Conservation (phyloP, 1,140 invertebrate species). For the Vanessa tameamea region DNA sequence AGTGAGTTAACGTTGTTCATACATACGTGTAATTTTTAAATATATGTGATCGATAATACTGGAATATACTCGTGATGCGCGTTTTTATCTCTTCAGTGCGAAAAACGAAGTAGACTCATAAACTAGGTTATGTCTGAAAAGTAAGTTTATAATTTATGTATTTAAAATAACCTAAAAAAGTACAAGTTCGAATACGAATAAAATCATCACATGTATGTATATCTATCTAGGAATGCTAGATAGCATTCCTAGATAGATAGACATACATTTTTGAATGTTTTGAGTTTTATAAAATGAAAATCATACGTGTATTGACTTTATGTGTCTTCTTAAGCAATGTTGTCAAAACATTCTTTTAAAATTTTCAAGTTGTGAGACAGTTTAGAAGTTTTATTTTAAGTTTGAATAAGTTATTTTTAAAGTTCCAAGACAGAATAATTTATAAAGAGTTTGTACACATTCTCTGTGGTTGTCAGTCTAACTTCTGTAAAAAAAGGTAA, state of each 20-base stretch:
- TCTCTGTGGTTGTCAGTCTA: constrained; percentile 4
- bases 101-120: neutral
- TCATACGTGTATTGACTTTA: too few species aligned
- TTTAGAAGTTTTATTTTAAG: constrained; percentile 16
- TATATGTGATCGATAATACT: neutral
- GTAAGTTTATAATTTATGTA: constrained; percentile 5
- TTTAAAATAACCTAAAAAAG: too few species aligned
- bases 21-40: neutral
- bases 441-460: constrained; percentile 16
- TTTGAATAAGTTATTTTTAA: constrained; percentile 19
- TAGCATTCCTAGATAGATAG: too few species aligned
- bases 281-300: too few species aligned
- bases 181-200: too few species aligned
- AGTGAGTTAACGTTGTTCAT: neutral
- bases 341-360: neutral
- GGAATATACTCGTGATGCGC: neutral
- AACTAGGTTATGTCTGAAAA: constrained; percentile 23
- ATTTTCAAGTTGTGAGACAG: constrained; percentile 15
- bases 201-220: too few species aligned
- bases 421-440: constrained; percentile 18
- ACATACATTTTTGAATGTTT: too few species aligned
- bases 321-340: too few species aligned
- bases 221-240: too few species aligned
- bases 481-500: neutral
- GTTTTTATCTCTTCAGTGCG: neutral